Percentiles rank a stretch among this genome's conserved stretches.
These are phyloP conservation scores for Miichthys miiuy DNA, from an alignment of 2,797 vertebrate genomes.

Conservation along the genomic window DNA sequence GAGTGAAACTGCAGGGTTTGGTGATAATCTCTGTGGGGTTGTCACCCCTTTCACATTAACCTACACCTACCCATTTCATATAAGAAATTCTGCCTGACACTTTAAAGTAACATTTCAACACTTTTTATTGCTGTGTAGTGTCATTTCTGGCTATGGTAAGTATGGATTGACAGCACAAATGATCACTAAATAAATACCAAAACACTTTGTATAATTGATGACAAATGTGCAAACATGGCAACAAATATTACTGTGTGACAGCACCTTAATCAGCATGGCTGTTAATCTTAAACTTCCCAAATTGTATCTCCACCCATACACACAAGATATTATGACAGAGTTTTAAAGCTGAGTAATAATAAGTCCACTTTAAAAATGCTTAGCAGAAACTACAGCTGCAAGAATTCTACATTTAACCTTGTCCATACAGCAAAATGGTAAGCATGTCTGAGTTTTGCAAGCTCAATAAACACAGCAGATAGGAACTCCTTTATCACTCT, in stretches of 20 bases:
- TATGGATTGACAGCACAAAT: neutral
- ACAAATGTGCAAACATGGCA: slow-evolving; percentile 3
- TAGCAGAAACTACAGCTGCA: slow-evolving; percentile 53
- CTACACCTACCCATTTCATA: slow-evolving; percentile 1
- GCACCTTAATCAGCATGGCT: slow-evolving; percentile 18
- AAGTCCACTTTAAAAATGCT: slow-evolving; percentile 54
- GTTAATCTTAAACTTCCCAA: slow-evolving; percentile 20
- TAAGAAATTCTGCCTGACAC: neutral
- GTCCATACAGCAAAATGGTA: slow-evolving; percentile 56
- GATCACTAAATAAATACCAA: neutral
- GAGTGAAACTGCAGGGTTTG: neutral
- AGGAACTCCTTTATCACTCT: slow-evolving; percentile 37
- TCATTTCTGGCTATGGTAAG: neutral
- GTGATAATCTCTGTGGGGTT: neutral
- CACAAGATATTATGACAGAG: slow-evolving; percentile 12
- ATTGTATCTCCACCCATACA: slow-evolving; percentile 3
- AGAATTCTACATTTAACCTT: slow-evolving; percentile 38
- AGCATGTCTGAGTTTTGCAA: slow-evolving; percentile 50
- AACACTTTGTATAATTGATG: neutral
- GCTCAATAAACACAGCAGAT: slow-evolving; percentile 43
- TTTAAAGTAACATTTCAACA: neutral
- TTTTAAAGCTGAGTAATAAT: slow-evolving; percentile 54
- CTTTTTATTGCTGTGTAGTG: neutral
- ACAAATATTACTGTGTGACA: neutral
- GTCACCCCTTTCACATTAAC: neutral